Evolutionary conservation across 2,888 invertebrate genomes (phyloP).

Genomic region (Dryadula phaetusa): DNA sequence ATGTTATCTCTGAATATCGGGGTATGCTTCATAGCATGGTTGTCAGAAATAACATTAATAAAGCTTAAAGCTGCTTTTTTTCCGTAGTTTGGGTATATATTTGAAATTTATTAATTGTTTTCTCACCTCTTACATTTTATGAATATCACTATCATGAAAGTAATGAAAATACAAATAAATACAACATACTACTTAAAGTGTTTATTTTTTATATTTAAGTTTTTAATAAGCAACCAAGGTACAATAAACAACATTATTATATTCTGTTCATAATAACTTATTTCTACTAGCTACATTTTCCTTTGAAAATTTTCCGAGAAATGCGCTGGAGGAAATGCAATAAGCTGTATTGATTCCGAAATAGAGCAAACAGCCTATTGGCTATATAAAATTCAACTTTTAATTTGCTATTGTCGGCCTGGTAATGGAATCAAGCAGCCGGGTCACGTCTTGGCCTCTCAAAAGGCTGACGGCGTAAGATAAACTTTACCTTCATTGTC

Average conservation of each 20-base stretch:
- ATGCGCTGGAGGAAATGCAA: conserved; percentile 4
- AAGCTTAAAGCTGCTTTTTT: no score
- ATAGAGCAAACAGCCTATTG: conserved; percentile 67
- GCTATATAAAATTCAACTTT: conserved; percentile 70
- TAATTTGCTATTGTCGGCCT: conserved; percentile 71
- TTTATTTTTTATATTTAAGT: neutral
- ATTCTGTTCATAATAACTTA: conserved; percentile 5
- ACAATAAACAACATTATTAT: neutral
- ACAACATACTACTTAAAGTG: neutral
- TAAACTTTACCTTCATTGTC: conserved; percentile 82
- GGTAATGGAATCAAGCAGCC: conserved; percentile 74
- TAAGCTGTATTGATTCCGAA: conserved; percentile 62
- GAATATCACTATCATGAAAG: neutral
- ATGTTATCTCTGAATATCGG: no score
- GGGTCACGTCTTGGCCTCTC: conserved; percentile 75
- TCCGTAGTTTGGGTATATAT: no score
- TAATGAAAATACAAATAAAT: neutral
- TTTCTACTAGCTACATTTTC: neutral
- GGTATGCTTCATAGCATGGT: no score
- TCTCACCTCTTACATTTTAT: no score
- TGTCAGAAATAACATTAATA: no score
- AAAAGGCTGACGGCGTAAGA: conserved; percentile 78
- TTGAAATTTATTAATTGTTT: no score
- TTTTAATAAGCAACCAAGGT: neutral
- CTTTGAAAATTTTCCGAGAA: conserved; percentile 7